These are phyloP conservation scores for Mythimna impura DNA, from an alignment of 2,888 invertebrate genomes.

Conservation along the genomic window DNA sequence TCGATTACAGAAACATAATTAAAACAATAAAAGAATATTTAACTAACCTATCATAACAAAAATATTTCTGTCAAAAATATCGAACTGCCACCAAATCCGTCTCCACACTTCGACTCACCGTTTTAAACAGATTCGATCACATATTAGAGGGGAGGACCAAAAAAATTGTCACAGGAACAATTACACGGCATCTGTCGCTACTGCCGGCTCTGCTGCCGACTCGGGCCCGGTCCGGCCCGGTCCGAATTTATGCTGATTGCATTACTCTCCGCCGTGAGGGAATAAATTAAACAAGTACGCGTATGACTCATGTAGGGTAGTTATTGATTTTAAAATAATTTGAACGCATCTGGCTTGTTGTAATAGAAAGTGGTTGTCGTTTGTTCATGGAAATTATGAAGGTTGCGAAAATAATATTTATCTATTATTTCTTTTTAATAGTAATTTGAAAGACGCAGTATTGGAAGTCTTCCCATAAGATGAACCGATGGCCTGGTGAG, in stretches of 20 bases:
- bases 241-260: slow-evolving; percentile 88
- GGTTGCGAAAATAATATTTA: too few relatives aligned
- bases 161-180: slow-evolving; percentile 89
- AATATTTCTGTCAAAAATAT: background rate
- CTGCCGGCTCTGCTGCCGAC: slow-evolving; percentile 42
- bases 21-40: too few relatives aligned
- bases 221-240: slow-evolving; percentile 42
- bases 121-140: slow-evolving; percentile 89
- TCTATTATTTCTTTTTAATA: too few relatives aligned
- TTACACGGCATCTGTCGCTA: slow-evolving; percentile 89
- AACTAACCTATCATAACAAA: background rate
- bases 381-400: background rate
- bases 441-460: too few relatives aligned
- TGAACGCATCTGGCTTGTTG: slow-evolving; percentile 22
- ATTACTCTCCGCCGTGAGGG: slow-evolving; percentile 76
- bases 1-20: background rate
- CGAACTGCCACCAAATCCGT: slow-evolving; percentile 54
- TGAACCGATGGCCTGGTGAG: too few relatives aligned
- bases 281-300: slow-evolving; percentile 70
- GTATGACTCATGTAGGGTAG: slow-evolving; percentile 68
- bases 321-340: slow-evolving; percentile 53
- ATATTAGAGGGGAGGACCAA: slow-evolving; percentile 83
- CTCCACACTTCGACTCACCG: slow-evolving; percentile 70
- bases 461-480: too few relatives aligned
- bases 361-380: slow-evolving; percentile 3